Percentiles rank a stretch among this genome's conserved stretches.
These are phyloP conservation scores for Ptychodera flava DNA, from an alignment of 35 echinoderm and acorn worm species.

Conservation along the genomic window DNA sequence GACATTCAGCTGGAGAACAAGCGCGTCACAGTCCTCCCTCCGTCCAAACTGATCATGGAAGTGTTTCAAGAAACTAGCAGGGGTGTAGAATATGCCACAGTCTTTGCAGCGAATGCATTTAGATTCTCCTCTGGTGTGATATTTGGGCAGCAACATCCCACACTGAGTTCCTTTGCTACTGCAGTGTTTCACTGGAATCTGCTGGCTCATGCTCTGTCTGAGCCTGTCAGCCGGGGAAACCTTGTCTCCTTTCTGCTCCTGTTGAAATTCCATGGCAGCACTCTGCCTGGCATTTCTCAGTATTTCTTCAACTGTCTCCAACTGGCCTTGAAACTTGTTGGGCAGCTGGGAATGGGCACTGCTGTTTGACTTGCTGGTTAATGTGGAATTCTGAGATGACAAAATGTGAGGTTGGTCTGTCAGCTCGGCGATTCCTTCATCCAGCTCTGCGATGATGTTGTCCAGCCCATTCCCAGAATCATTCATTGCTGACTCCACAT, in stretches of 20 bases:
- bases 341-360: background rate
- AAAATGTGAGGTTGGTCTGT: background rate
- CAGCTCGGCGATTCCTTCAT: background rate
- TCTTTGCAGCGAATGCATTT: conserved; percentile 71
- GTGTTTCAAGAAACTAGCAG: conserved; percentile 46
- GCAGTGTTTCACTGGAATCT: conserved; percentile 52
- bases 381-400: background rate
- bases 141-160: conserved; percentile 50
- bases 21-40: conserved; percentile 38
- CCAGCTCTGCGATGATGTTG: background rate
- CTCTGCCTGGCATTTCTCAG: background rate
- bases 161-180: conserved; percentile 38
- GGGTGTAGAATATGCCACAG: conserved; percentile 69
- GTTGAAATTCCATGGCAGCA: background rate
- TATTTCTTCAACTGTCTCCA: background rate
- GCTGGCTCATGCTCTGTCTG: background rate
- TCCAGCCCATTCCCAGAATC: background rate
- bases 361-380: background rate
- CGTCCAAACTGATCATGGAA: conserved; percentile 51
- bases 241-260: background rate
- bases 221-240: background rate
- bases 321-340: background rate
- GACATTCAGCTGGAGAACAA: conserved; percentile 23
- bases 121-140: conserved; percentile 29
- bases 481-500: background rate